Evolutionary conservation across 2,113 vertebrate species (phyloP).

Genomic region (Leuciscus idus): DNA sequence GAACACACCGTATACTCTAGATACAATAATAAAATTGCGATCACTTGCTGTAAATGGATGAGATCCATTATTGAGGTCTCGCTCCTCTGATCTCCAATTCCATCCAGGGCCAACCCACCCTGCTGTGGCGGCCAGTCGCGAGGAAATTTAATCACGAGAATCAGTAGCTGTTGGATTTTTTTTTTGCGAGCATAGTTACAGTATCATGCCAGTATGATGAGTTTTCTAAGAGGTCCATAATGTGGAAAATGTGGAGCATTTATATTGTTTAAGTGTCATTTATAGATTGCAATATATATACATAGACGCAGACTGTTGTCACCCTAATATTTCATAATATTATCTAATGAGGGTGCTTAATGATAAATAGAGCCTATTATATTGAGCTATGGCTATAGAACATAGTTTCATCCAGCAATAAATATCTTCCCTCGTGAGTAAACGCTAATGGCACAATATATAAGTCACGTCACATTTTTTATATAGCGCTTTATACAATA

Average conservation of each 20-base stretch:
- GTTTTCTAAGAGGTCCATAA: conserved; percentile 36
- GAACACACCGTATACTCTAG: background rate
- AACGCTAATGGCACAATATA: conserved; percentile 6
- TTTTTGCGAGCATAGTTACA: conserved; percentile 57
- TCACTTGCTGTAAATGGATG: conserved; percentile 63
- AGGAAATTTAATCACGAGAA: conserved; percentile 73
- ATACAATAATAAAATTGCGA: conserved; percentile 33
- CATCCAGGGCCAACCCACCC: conserved; percentile 60
- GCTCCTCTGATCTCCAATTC: conserved; percentile 69
- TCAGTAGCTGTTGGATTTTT: conserved; percentile 71
- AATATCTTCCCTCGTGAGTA: conserved; percentile 15
- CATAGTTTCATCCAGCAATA: background rate
- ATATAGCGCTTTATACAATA: no score
- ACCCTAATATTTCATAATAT: conserved; percentile 36
- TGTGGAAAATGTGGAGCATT: conserved; percentile 36
- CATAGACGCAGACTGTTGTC: background rate
- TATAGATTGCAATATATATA: conserved; percentile 6
- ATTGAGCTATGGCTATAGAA: background rate
- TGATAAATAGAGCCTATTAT: conserved; percentile 33
- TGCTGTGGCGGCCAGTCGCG: conserved; percentile 57
- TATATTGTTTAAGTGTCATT: conserved; percentile 28
- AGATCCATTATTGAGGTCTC: conserved; percentile 68
- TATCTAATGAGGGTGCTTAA: conserved; percentile 15
- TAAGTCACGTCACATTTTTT: no score
- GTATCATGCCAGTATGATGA: conserved; percentile 50